phyloP scores from a whole-genome alignment of 2,113 vertebrate genomes.

The Sitta europaea region DNA sequence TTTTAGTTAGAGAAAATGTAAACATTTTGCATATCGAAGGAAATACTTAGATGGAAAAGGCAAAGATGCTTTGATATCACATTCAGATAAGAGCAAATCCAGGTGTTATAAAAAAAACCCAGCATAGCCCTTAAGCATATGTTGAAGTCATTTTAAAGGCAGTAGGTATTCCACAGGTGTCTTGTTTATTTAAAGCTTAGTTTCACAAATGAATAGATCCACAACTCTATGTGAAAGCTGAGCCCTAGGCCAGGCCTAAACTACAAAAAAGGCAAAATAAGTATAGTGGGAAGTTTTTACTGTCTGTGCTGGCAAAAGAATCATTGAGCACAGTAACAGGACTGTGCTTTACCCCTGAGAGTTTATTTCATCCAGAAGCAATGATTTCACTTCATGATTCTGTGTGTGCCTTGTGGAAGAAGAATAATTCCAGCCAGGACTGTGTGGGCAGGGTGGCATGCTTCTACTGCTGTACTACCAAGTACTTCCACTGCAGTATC shows the following conservation, averaged over 20 bases:
- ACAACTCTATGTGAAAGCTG: neutral
- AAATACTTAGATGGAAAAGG: neutral
- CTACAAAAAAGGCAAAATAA: neutral
- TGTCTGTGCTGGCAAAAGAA: neutral
- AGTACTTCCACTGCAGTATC: neutral
- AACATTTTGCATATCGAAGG: neutral
- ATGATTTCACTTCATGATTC: neutral
- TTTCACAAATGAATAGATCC: neutral
- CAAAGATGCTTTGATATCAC: neutral
- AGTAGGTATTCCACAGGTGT: neutral
- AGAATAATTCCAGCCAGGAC: neutral
- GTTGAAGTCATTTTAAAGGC: neutral
- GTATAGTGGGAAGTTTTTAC: neutral
- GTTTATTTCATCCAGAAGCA: neutral
- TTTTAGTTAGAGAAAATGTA: neutral
- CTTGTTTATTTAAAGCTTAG: neutral
- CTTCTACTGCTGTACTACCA: neutral
- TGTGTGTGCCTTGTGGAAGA: neutral
- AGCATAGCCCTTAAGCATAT: neutral
- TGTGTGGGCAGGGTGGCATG: neutral
- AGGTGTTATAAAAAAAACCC: neutral
- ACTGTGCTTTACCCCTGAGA: rapidly evolving
- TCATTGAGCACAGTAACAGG: neutral
- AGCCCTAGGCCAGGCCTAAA: neutral
- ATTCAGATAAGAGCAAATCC: neutral